Conservation (phyloP, 2,888 invertebrate genomes). For the Eupelmus urozonus region DNA sequence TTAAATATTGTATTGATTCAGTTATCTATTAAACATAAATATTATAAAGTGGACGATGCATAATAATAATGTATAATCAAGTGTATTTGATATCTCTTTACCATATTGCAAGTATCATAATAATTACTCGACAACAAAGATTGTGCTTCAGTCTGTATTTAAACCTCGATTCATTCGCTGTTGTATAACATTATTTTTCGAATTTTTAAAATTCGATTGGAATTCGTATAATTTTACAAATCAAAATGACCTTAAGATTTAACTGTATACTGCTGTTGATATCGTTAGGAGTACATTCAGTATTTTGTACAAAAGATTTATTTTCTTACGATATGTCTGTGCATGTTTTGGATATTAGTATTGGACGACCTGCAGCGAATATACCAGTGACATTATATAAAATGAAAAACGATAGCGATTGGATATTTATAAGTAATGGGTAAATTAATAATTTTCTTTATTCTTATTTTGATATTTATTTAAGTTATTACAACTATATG, state of each 20-base stretch:
- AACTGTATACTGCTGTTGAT: not conserved
- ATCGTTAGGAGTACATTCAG: not conserved
- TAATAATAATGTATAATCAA: constrained; percentile 2
- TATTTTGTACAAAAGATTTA: not conserved
- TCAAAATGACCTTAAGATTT: not conserved
- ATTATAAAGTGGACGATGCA: too few relatives aligned
- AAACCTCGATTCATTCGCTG: not conserved
- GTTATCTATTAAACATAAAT: too few relatives aligned
- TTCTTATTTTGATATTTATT: too few relatives aligned
- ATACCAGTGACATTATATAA: constrained; percentile 83
- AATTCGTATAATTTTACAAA: not conserved
- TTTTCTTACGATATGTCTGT: constrained; percentile 80
- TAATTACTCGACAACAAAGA: not conserved
- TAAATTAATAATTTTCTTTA: constrained; percentile 1
- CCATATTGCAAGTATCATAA: too few relatives aligned
- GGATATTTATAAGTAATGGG: constrained; percentile 77
- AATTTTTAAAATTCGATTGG: too few relatives aligned
- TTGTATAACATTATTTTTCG: not conserved
- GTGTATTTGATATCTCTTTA: not conserved
- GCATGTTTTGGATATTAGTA: constrained; percentile 85
- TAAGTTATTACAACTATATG: too few relatives aligned
- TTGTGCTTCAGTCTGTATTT: not conserved
- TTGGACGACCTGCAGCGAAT: constrained; percentile 82
- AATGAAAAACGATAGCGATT: constrained; percentile 79
- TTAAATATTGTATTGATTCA: too few relatives aligned